Base-by-base conservation (phyloP, 2,888 invertebrate genomes). In the Apocheima hispidaria region DNA sequence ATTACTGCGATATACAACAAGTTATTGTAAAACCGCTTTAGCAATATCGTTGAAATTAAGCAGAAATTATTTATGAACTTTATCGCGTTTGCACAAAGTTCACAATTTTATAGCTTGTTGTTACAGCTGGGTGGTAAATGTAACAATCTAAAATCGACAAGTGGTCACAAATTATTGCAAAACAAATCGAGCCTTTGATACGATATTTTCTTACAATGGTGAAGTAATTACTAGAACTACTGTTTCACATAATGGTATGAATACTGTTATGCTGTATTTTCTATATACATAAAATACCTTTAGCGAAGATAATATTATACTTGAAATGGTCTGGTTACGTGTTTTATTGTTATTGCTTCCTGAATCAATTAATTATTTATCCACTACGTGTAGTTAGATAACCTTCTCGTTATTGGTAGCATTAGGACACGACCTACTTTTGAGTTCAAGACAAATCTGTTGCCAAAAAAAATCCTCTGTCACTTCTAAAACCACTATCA, bases 161-260 rank as follows among this genome's bases (percentile, higher is more conserved):
- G 49, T 54, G 35, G 44, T 56, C 38, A 46, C 36, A 52, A 43
- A 35, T 51, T 33, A 33, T 66, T 59, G 41, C 66, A 67, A 61
- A 67, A 66, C 56, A 48, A 40, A 57, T 54, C 61, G 61, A 52
- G 56, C 10, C 28, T 51, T 35, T 56, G 46, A 53, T 28, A 9
- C 23, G 40, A 51, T 30, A 54, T 46, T 63, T 40, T 33, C 26
- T 38, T 30, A 51, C 40, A 41, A 51, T 51, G 7, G 38, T 26
- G 6, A 26, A 26, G 23, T 26, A 14, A 26, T 51, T 14, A 46
- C 4, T 49, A 21, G 6, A 51, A 51, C 40, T 26, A 38, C 9
- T 23, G 49, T 23, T 50, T 50, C 23, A 12, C 49, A 36, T 50
- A 23, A 18, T 33, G 48, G n/a, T 20, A 7, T 18, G 30, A 12